Evolutionary conservation across 2,113 vertebrate species (phyloP).

Genomic region (Trogon melanurus): DNA sequence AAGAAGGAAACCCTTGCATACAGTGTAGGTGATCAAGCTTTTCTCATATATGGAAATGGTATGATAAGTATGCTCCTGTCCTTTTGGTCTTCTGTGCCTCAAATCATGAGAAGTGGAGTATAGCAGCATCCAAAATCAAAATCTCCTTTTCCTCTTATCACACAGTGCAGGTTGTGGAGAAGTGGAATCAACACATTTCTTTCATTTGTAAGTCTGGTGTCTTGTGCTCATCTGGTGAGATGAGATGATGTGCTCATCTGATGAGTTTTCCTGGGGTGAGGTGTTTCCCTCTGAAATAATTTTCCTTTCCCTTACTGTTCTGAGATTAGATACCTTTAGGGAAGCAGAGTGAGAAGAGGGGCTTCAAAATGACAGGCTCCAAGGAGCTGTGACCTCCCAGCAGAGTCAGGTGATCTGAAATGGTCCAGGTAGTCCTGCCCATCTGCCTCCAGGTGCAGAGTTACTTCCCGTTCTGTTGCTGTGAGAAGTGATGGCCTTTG

Average conservation of each 20-base stretch:
- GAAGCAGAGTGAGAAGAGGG: neutral
- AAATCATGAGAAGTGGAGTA: neutral
- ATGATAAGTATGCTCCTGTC: neutral
- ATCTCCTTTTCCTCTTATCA: neutral
- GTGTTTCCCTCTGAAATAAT: neutral
- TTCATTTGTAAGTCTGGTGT: neutral
- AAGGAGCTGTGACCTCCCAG: neutral
- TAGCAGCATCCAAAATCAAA: neutral
- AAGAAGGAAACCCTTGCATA: neutral
- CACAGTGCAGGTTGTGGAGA: neutral
- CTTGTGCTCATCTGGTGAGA: rapidly evolving
- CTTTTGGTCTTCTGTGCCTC: neutral
- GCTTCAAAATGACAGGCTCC: neutral
- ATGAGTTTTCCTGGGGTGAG: neutral
- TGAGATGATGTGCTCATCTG: neutral
- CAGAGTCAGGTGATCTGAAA: neutral
- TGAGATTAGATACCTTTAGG: neutral
- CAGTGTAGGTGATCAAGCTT: neutral
- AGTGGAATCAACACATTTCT: neutral
- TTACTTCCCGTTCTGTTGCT: neutral
- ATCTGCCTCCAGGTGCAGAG: neutral
- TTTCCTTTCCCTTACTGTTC: neutral
- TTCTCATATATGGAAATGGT: constrained; percentile 22
- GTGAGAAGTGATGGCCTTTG: neutral
- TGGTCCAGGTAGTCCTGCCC: neutral